Evolutionary conservation across 2,888 invertebrate species (phyloP).

Genomic region (Chirona hameri): DNA sequence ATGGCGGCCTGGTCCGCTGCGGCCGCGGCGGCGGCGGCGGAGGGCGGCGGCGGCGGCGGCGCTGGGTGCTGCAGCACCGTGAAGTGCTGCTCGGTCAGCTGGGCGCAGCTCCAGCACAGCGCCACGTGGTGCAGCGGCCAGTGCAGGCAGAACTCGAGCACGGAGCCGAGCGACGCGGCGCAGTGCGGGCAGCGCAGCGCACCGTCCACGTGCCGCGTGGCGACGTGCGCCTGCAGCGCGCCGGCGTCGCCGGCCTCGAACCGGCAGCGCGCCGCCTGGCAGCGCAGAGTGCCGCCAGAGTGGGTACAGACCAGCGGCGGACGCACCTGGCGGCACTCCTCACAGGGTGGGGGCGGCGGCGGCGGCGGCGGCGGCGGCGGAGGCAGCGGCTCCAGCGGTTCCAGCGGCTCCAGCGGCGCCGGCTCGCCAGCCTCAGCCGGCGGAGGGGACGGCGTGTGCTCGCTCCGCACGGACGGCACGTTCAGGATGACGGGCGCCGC

Average conservation of each 20-base stretch:
- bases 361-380: background rate
- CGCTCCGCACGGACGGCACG: slow-evolving; percentile 27
- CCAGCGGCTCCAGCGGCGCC: background rate
- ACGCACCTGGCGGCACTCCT: background rate
- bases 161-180: slow-evolving; percentile 9
- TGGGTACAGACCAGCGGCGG: slow-evolving; percentile 28
- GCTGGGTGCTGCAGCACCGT: background rate
- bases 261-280: slow-evolving; percentile 4
- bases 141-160: slow-evolving; percentile 27
- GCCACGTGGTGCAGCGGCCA: slow-evolving; percentile 26
- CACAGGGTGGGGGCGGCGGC: background rate
- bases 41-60: background rate
- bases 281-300: background rate
- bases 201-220: slow-evolving; percentile 30
- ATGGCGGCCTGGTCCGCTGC: background rate
- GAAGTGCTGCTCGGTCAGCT: slow-evolving; percentile 27
- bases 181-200: slow-evolving; percentile 39
- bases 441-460: background rate
- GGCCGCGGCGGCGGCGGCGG: background rate
- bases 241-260: background rate
- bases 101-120: slow-evolving; percentile 28
- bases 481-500: slow-evolving; percentile 23
- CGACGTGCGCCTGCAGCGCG: slow-evolving; percentile 1
- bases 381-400: background rate
- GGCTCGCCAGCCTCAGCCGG: background rate